These are phyloP conservation scores for Geopemphigus sp. DNA, from an alignment of 1,140 invertebrate species.

Conservation along the genomic window DNA sequence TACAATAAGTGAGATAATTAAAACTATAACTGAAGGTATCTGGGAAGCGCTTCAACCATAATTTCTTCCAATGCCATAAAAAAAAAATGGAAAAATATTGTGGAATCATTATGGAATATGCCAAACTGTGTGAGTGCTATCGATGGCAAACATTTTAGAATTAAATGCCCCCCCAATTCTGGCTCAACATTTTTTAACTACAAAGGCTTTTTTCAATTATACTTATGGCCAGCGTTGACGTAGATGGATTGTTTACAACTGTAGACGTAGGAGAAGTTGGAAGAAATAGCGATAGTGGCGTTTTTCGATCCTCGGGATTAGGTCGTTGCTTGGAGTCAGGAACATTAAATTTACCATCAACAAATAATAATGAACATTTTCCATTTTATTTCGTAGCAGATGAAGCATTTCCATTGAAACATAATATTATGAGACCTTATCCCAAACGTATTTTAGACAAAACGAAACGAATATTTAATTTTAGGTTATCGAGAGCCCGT, in stretches of 20 bases:
- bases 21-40: no score
- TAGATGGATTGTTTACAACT: slow-evolving; percentile 54
- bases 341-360: background rate
- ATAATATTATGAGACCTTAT: slow-evolving; percentile 10
- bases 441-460: slow-evolving; percentile 1
- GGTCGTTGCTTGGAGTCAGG: background rate
- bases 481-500: background rate
- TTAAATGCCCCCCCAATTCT: slow-evolving; percentile 50
- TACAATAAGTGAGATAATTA: no score
- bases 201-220: slow-evolving; percentile 55
- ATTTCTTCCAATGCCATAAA: no score
- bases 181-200: slow-evolving; percentile 55
- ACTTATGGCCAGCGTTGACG: slow-evolving; percentile 54
- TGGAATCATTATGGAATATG: slow-evolving; percentile 53
- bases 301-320: slow-evolving; percentile 52
- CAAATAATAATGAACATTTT: slow-evolving; percentile 5
- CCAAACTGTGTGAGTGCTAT: slow-evolving; percentile 56
- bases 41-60: no score
- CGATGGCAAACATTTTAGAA: slow-evolving; percentile 56
- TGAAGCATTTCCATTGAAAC: background rate
- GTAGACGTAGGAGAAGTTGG: slow-evolving; percentile 54
- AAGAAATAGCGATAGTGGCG: slow-evolving; percentile 54
- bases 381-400: background rate
- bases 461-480: background rate
- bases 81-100: no score